Base-by-base conservation (phyloP, 1,140 invertebrate genomes). In the Heliconius hermathena region DNA sequence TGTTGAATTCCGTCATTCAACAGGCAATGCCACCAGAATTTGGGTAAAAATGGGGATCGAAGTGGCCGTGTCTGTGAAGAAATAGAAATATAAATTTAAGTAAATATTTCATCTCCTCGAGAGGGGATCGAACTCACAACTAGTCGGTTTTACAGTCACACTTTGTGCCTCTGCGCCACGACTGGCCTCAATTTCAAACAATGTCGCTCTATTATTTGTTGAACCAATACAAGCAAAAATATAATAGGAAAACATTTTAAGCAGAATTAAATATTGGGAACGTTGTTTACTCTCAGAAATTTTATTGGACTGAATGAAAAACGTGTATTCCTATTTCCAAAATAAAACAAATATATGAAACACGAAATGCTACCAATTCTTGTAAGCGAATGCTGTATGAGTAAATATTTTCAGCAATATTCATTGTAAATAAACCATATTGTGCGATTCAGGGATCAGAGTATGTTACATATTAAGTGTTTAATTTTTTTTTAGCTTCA, bases 311-410 rank as follows among this genome's bases (percentile, higher is more conserved):
- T 66, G 60, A 29, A 66, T 66, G 54, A 22, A 26, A 66, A 66
- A 66, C 26, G 11, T 66, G 60, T 66, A 66, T 66, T 26, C 60
- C 60, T 29, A 66, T 66, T 66, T 66, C 3, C 60, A 66, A 66
- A 66, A 29, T 66, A 60, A 60, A 60, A 60, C 54, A 60, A 46
- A 60, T 20, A 60, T 11, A 60, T 60, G n/a, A 60, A 60, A 60
- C 0, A 46, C 54, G 60, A 66, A 66, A 66, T 29, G 26, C 60
- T 66, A 66, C 22, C 26, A 29, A 29, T 66, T 66, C 26, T 16
- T 66, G 60, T 66, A 26, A 66, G 26, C 60, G 22, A 66, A 66
- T 66, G 13, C 3, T 66, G 18, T 66, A 29, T 9, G 60, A 11
- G 60, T 29, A 29, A 66, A 66, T 66, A 29, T 66, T 66, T 66